These are phyloP conservation scores for Drosophila greeni DNA, from an alignment of 2,888 invertebrate species.

Conservation along the genomic window DNA sequence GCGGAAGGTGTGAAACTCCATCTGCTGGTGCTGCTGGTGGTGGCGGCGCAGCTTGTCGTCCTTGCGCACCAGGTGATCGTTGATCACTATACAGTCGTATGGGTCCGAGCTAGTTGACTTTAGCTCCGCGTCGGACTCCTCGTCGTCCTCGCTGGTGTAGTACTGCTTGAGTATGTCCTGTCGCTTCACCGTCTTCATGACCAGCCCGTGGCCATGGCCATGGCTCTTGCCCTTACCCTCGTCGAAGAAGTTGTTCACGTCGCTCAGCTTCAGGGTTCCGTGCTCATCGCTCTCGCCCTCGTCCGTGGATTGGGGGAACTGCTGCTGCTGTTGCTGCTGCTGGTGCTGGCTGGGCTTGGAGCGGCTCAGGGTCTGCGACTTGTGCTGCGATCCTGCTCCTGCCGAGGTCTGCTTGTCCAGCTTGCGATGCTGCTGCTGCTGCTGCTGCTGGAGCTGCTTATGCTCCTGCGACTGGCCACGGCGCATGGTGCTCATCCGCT, in stretches of 20 bases:
- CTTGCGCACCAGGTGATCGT: constrained; percentile 83
- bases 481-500: constrained; percentile 70
- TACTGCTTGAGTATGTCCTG: constrained; percentile 87
- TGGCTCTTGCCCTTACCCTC: constrained; percentile 71
- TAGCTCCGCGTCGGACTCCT: constrained; percentile 80
- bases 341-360: constrained; percentile 43
- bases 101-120: constrained; percentile 86
- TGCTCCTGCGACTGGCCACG: constrained; percentile 66
- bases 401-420: constrained; percentile 56
- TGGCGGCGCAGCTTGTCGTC: constrained; percentile 79
- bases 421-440: constrained; percentile 48
- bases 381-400: constrained; percentile 53
- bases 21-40: constrained; percentile 77
- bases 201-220: constrained; percentile 80
- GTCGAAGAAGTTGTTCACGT: constrained; percentile 81
- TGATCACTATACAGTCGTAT: constrained; percentile 90
- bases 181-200: constrained; percentile 85
- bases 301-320: constrained; percentile 72
- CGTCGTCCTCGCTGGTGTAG: constrained; percentile 82
- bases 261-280: constrained; percentile 78
- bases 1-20: constrained; percentile 79
- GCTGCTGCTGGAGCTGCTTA: constrained; percentile 22
- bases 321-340: constrained; percentile 33
- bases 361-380: constrained; percentile 57
- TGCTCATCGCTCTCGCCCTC: constrained; percentile 77